Evolutionary conservation across 2,888 invertebrate genomes (phyloP).

Genomic region (Agrilus biguttatus): DNA sequence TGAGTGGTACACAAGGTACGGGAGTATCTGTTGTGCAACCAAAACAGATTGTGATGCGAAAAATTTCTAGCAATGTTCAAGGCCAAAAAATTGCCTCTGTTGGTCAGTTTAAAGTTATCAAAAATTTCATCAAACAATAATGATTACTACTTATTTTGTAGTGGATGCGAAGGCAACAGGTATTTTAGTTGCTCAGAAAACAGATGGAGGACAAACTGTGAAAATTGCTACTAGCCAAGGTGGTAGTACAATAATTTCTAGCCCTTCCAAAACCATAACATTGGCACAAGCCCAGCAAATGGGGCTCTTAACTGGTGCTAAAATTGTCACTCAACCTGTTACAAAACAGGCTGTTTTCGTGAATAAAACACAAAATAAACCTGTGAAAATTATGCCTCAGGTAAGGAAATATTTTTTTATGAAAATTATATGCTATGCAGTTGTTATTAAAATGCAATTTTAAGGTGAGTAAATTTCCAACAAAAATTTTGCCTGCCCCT

Average conservation of each 20-base stretch:
- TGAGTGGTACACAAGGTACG: conserved; percentile 12
- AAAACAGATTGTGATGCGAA: conserved; percentile 28
- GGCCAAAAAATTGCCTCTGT: conserved; percentile 7
- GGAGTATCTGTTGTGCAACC: conserved; percentile 20
- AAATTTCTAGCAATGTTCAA: conserved; percentile 14
- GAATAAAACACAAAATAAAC: conserved; percentile 24
- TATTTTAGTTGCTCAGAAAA: conserved; percentile 23
- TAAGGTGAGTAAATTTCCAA: conserved; percentile 45
- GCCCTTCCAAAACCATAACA: conserved; percentile 45
- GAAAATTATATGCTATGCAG: background rate
- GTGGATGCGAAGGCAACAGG: conserved; percentile 4
- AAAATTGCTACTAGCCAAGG: conserved; percentile 14
- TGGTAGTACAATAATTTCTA: conserved; percentile 18
- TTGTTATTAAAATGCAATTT: conserved; percentile 25
- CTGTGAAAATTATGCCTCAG: conserved; percentile 27
- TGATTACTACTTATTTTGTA: background rate
- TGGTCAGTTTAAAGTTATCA: conserved; percentile 3
- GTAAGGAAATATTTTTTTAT: conserved; percentile 4
- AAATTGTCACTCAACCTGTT: conserved; percentile 34
- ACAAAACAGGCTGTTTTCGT: conserved; percentile 32
- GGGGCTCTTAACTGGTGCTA: conserved; percentile 37
- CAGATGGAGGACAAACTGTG: conserved; percentile 8
- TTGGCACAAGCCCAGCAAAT: conserved; percentile 49
- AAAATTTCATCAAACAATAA: background rate
- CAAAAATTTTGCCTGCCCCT: conserved; percentile 54